Evolutionary conservation across 1,140 invertebrate species (phyloP).

Genomic region (Monomorium pharaonis): DNA sequence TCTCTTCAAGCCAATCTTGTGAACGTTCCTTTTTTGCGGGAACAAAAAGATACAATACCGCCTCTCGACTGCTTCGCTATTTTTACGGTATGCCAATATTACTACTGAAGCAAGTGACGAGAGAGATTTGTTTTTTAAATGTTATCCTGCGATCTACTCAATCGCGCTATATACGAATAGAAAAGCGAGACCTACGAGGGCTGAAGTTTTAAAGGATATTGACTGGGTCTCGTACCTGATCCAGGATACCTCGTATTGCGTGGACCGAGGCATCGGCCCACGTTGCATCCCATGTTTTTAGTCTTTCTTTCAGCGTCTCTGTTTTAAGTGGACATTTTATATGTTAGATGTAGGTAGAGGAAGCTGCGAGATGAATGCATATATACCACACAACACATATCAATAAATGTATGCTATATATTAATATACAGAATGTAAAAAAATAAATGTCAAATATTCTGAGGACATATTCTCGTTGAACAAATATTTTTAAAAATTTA

Average conservation of each 20-base stretch:
- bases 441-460: no score
- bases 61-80: not conserved
- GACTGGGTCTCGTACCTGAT: slow-evolving; percentile 85
- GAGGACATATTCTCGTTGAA: no score
- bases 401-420: slow-evolving; percentile 53
- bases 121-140: not conserved
- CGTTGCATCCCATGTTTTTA: slow-evolving; percentile 85
- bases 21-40: no score
- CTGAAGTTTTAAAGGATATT: slow-evolving; percentile 82
- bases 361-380: slow-evolving; percentile 80
- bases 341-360: slow-evolving; percentile 81
- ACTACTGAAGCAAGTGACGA: slow-evolving; percentile 15
- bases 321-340: slow-evolving; percentile 85
- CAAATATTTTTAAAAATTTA: no score
- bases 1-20: slow-evolving; percentile 3
- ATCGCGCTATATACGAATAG: slow-evolving; percentile 41
- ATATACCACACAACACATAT: slow-evolving; percentile 78
- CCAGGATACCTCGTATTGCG: slow-evolving; percentile 84
- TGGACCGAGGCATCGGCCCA: slow-evolving; percentile 84
- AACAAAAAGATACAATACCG: not conserved
- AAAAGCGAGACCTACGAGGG: slow-evolving; percentile 79
- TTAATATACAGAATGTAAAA: slow-evolving; percentile 19
- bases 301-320: slow-evolving; percentile 84
- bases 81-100: not conserved
- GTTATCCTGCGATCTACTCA: not conserved